Evolutionary conservation across 2,888 invertebrate genomes (phyloP).

Genomic region (Lottia scabra): DNA sequence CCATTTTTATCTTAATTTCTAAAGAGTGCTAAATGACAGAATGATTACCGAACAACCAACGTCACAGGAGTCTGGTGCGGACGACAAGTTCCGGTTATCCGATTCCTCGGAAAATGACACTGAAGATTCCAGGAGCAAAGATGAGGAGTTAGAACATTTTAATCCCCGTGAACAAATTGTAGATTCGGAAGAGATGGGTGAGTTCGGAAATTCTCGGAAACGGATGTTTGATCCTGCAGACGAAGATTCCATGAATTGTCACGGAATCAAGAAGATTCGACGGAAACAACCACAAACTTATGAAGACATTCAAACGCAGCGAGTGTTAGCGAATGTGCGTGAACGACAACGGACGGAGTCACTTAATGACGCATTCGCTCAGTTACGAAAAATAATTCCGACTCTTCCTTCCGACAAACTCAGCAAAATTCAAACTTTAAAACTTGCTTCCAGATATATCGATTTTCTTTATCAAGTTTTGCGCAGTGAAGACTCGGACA

Average conservation of each 20-base stretch:
- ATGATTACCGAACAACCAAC: background rate
- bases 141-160: background rate
- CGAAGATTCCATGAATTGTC: background rate
- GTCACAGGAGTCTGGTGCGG: background rate
- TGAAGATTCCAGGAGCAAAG: background rate
- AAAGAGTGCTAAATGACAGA: background rate
- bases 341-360: constrained; percentile 73
- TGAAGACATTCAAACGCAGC: constrained; percentile 85
- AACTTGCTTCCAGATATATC: constrained; percentile 93
- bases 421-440: constrained; percentile 97
- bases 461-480: constrained; percentile 78
- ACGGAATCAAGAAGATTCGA: background rate
- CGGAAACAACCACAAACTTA: constrained; percentile 44
- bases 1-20: background rate
- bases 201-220: background rate
- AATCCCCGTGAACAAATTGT: background rate
- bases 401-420: constrained; percentile 97
- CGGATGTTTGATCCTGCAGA: background rate
- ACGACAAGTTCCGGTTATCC: background rate
- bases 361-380: constrained; percentile 83
- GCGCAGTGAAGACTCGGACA: constrained; percentile 30
- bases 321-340: constrained; percentile 94
- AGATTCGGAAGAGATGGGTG: background rate
- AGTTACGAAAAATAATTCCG: constrained; percentile 93
- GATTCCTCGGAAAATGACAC: constrained; percentile 5